phyloP scores from a whole-genome alignment of 2,888 invertebrate species.

The Acrobasis repandana region DNA sequence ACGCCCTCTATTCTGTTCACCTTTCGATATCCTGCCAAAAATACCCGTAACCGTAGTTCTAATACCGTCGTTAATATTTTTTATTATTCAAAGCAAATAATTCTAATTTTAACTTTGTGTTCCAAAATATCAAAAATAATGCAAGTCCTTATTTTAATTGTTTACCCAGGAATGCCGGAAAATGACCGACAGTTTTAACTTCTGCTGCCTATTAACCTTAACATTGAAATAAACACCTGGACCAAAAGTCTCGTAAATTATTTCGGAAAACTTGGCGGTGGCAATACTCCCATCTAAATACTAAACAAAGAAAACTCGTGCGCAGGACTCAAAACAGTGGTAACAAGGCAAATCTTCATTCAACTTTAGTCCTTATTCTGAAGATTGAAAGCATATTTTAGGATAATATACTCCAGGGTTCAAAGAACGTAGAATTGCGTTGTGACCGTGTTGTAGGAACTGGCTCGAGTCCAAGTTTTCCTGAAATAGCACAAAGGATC shows the following conservation, averaged over 20 bases:
- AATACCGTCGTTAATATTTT: no score
- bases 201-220: conserved; percentile 26
- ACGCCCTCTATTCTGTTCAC: no score
- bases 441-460: conserved; percentile 53
- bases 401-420: conserved; percentile 44
- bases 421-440: conserved; percentile 69
- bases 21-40: no score
- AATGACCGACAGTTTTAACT: neutral
- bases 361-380: conserved; percentile 36
- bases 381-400: conserved; percentile 37
- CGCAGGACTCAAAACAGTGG: conserved; percentile 39
- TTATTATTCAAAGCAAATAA: no score
- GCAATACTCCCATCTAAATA: conserved; percentile 47
- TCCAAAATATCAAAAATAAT: no score
- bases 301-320: conserved; percentile 56
- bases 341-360: conserved; percentile 26
- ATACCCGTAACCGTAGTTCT: no score
- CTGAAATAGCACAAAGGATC: conserved; percentile 83
- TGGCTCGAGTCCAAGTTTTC: conserved; percentile 74
- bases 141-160: no score
- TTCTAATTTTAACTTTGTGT: neutral
- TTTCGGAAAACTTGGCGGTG: conserved; percentile 31
- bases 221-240: conserved; percentile 34
- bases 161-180: no score
- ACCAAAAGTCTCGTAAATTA: conserved; percentile 33